Conservation (phyloP, 2,888 invertebrate genomes). For the Cyclophora punctaria region DNA sequence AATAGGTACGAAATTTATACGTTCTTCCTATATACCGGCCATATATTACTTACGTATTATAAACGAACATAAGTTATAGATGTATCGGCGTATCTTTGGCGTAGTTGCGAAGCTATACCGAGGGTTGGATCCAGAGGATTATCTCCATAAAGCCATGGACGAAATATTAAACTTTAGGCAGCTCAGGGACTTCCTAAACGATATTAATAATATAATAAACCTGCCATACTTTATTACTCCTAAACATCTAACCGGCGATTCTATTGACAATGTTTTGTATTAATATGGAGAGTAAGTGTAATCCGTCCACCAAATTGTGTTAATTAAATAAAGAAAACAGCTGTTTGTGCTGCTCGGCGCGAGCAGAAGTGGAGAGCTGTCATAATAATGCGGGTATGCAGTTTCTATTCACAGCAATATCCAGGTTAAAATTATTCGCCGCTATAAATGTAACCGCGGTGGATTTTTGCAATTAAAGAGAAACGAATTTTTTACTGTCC, state of each 20-base stretch:
- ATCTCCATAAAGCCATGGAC: conserved; percentile 25
- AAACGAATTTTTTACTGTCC: conserved; percentile 41
- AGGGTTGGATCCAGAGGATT: conserved; percentile 20
- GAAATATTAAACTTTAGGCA: conserved; percentile 29
- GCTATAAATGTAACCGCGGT: conserved; percentile 36
- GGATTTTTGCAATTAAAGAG: conserved; percentile 43
- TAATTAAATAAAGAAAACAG: not conserved
- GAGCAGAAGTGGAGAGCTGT: no score
- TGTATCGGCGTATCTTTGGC: conserved; percentile 1
- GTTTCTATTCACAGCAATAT: conserved; percentile 36
- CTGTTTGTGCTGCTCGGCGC: not conserved
- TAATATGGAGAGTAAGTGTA: no score
- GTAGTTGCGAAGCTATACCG: conserved; percentile 3
- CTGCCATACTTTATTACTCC: conserved; percentile 5
- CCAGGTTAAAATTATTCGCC: conserved; percentile 35
- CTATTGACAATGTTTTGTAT: no score
- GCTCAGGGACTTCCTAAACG: conserved; percentile 18
- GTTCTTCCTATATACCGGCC: no score
- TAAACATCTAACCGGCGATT: no score
- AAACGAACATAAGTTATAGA: conserved; percentile 6
- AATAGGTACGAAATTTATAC: not conserved
- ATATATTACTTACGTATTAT: conserved; percentile 1
- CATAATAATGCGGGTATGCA: conserved; percentile 29
- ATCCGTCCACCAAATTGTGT: no score
- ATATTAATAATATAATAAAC: conserved; percentile 22